Percentiles rank a stretch among this genome's conserved stretches.
These are phyloP conservation scores for Poeciliopsis turneri DNA, from an alignment of 2,797 vertebrate species.

Conservation along the genomic window DNA sequence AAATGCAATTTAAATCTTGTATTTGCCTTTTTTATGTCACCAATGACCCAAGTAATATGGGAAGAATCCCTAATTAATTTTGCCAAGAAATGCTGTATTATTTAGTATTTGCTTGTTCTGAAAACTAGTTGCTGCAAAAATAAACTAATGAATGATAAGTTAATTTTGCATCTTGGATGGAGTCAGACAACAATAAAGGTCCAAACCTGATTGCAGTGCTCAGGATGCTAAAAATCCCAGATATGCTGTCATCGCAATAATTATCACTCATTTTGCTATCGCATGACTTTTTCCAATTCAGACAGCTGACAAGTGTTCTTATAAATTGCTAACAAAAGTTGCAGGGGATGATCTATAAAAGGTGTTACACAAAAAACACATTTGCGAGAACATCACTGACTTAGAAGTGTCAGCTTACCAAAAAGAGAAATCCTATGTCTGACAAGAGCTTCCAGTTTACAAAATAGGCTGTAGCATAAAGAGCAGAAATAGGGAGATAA, in stretches of 20 bases:
- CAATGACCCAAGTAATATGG: neutral
- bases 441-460: conserved; percentile 99
- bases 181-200: neutral
- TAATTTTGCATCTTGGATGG: neutral
- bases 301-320: neutral
- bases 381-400: conserved; percentile 21
- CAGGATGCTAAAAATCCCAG: neutral
- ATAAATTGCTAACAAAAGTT: neutral
- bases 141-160: neutral
- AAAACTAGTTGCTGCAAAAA: neutral
- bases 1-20: neutral
- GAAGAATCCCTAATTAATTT: neutral
- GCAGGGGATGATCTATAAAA: neutral
- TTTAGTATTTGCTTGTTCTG: neutral
- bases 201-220: neutral
- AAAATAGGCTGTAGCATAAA: conserved; percentile 89
- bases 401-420: conserved; percentile 83
- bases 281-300: neutral
- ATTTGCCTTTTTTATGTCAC: neutral
- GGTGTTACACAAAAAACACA: neutral
- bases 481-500: conserved; percentile 43
- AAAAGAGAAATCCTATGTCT: conserved; percentile 99
- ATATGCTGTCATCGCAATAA: neutral
- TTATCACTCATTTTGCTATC: neutral
- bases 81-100: neutral